Conservation (phyloP, 1,140 invertebrate genomes). For the Yoshiicerus persimilis region DNA sequence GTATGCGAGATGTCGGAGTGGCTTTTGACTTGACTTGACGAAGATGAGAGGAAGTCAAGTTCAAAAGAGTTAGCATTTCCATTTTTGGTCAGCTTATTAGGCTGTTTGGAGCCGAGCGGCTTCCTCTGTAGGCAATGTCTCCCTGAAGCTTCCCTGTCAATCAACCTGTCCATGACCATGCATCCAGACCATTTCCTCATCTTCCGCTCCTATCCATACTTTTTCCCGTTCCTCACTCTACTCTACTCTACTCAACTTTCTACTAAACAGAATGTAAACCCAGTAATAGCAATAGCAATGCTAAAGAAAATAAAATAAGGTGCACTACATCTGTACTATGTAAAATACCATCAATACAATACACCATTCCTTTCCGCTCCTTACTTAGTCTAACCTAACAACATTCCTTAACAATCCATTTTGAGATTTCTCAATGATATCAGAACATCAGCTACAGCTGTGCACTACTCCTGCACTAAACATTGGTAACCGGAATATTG, state of each 20-base stretch:
- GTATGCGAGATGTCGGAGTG: not conserved
- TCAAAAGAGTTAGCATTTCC: constrained; percentile 32
- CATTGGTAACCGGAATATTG: too few species aligned
- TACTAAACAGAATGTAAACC: not conserved
- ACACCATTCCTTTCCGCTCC: not conserved
- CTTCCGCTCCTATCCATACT: not conserved
- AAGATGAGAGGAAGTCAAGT: constrained; percentile 36
- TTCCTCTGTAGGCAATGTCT: constrained; percentile 26
- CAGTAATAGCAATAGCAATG: not conserved
- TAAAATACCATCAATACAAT: not conserved
- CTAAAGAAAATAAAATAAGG: not conserved
- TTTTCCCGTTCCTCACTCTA: not conserved
- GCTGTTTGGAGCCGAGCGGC: constrained; percentile 32
- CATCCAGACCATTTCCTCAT: constrained; percentile 30
- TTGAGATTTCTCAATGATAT: not conserved
- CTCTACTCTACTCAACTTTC: not conserved
- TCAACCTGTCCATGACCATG: constrained; percentile 42
- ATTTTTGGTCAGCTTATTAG: constrained; percentile 47
- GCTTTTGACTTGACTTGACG: not conserved
- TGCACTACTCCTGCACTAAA: not conserved
- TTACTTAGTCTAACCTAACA: not conserved
- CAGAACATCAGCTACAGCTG: not conserved
- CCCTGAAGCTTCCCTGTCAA: constrained; percentile 37
- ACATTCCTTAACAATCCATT: not conserved
- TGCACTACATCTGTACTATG: not conserved